phyloP scores from a whole-genome alignment of 1,140 invertebrate species.

The Pseudomyrmex pallidus region DNA sequence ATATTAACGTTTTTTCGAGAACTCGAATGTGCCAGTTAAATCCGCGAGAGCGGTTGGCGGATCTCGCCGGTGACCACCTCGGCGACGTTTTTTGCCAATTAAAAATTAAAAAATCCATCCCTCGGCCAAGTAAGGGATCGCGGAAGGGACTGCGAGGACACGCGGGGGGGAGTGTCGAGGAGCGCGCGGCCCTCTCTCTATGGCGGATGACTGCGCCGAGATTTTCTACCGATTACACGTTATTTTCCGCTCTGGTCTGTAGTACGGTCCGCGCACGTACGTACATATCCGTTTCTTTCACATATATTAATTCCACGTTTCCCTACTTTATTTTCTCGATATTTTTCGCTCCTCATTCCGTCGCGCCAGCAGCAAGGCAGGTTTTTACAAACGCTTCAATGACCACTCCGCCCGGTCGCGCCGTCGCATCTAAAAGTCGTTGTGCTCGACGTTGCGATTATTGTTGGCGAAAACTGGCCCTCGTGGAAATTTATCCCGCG shows the following conservation, averaged over 20 bases:
- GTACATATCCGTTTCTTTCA: slow-evolving; percentile 74
- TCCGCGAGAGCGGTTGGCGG: slow-evolving; percentile 57
- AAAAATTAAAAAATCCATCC: slow-evolving; percentile 84
- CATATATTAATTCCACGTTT: slow-evolving; percentile 79
- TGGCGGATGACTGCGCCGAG: slow-evolving; percentile 77
- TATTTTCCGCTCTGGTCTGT: slow-evolving; percentile 77
- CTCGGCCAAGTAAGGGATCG: slow-evolving; percentile 71
- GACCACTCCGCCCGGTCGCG: slow-evolving; percentile 58
- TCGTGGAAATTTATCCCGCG: slow-evolving; percentile 25
- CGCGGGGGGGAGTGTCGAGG: slow-evolving; percentile 33
- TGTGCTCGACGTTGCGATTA: slow-evolving; percentile 62
- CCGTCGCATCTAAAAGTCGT: slow-evolving; percentile 53
- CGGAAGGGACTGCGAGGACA: slow-evolving; percentile 66
- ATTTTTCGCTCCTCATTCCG: slow-evolving; percentile 63
- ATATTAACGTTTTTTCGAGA: slow-evolving; percentile 35
- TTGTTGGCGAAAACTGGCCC: slow-evolving; percentile 35
- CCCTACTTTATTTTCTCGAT: slow-evolving; percentile 66
- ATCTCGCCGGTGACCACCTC: slow-evolving; percentile 71
- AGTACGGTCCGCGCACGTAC: slow-evolving; percentile 53
- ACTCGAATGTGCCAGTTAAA: slow-evolving; percentile 63
- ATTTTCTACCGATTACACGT: slow-evolving; percentile 84
- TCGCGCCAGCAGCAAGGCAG: slow-evolving; percentile 65
- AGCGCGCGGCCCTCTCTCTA: slow-evolving; percentile 52
- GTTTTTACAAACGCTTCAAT: slow-evolving; percentile 65
- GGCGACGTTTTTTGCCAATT: slow-evolving; percentile 83